A percentile compares a stretch with the other conserved stretches of the same genome.
Evolutionary conservation across 2,888 invertebrate species (phyloP).

Genomic region (Siphlonurus alternatus): DNA sequence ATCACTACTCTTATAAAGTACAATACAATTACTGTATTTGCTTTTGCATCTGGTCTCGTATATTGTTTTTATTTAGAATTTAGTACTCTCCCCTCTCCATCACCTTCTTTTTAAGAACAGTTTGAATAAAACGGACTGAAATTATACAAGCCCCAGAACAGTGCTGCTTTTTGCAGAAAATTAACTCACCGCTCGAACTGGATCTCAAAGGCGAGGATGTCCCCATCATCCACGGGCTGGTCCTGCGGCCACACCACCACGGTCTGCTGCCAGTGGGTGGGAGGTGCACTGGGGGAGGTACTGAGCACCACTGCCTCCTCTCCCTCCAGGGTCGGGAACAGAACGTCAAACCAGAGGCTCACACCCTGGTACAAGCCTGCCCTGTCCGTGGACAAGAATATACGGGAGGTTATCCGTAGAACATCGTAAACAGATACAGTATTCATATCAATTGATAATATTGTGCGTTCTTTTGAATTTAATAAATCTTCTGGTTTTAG

Average conservation of each 20-base stretch:
- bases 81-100: too few species aligned
- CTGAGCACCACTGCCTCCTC: conserved; percentile 27
- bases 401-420: conserved; percentile 37
- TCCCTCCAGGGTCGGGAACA: conserved; percentile 39
- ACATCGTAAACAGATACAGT: conserved; percentile 42
- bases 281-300: conserved; percentile 36
- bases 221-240: conserved; percentile 35
- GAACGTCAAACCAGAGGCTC: conserved; percentile 66
- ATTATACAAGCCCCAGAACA: not conserved
- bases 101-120: too few species aligned
- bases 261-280: conserved; percentile 61
- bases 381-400: conserved; percentile 39
- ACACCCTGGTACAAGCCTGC: conserved; percentile 37
- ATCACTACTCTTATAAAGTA: too few species aligned
- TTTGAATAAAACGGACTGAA: too few species aligned
- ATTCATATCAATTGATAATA: conserved; percentile 50
- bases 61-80: too few species aligned
- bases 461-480: conserved; percentile 41
- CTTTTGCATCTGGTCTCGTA: too few species aligned
- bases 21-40: too few species aligned
- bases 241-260: conserved; percentile 54
- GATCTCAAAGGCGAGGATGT: conserved; percentile 18
- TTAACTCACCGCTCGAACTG: not conserved
- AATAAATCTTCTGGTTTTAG: conserved; percentile 39
- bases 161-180: not conserved